Evolutionary conservation across 1,140 invertebrate genomes (phyloP), one percentile per base, ranked within the genome.

Genomic region (Chionoecetes opilio): DNA sequence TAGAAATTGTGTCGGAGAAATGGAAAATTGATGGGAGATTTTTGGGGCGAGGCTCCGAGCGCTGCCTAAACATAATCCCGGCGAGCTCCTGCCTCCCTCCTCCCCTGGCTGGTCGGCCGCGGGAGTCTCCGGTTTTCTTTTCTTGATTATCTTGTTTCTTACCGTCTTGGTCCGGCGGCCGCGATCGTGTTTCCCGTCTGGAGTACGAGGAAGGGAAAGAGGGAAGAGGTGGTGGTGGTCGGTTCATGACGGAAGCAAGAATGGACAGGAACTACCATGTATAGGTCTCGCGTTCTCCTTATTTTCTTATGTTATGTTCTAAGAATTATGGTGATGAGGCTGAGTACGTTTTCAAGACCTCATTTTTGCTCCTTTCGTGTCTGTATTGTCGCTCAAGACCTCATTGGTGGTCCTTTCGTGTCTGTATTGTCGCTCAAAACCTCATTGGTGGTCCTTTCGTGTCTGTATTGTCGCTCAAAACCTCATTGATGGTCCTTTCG

Each of bases 1-100:
- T 95, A 95, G 94, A 95, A 95, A 95, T 95, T 95, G 94, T 95
- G 94, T 95, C 90, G 94, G 94, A 95, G 94, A 92, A 95, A 95
- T 95, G 94, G 94, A 95, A 95, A 95, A 95, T 95, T 95, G 94
- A 95, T 95, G 94, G 94, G 94, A 92, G 82, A 86, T 92, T 92
- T 92, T 95, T 86, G 92, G 88, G 92, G 37, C 94, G 82, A 88
- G 86, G 90, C 82, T 92, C 34, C 32, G 84, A 75, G 26, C 90
- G 90, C 82, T 94, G 88, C 93, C 93, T 94, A 94, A 94, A 94
- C 93, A 94, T 94, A 94, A 94, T 94, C 93, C 93, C 88, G 75
- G 41, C 86, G 93, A 63, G 85, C 38, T 38, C 86, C 53, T 14
- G 84, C 21, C 31, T 21, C 53, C 41, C 86, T 82, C 85, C 38